Base-by-base conservation (phyloP, 2,888 invertebrate species). In the Agrilus cyanescens region DNA sequence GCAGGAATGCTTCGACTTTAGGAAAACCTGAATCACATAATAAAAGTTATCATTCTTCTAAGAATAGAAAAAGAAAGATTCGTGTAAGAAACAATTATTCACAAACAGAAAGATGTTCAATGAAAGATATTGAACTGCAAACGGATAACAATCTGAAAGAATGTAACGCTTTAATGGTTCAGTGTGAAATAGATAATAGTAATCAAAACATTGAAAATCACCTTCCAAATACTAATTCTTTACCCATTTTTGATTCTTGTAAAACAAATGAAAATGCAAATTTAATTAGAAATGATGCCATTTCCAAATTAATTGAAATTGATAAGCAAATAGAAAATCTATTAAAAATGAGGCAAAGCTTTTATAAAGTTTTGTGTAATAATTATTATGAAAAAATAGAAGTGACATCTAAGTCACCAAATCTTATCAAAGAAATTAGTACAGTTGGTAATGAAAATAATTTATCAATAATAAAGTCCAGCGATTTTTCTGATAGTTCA, bases 301-400 rank as follows among this genome's bases (percentile, higher is more conserved):
- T 53, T 8, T 31, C 43, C 12, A 46, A 48, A 37, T 53, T 57
- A 52, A 35, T 51, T 18, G 41, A 50, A 32, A 53, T 60, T 31
- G 60, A 62, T 49, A 44, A 49, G 32, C 57, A 55, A 43, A 53
- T 62, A 39, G 46, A 44, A 37, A 47, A 54, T 36, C 46, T 62
- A 13, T 53, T 51, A 8, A 47, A 51, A 36, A 50, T 55, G 33
- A 49, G 58, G 18, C 51, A 54, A 41, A 20, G 41, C 56, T 31
- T 53, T 51, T 51, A 46, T 43, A 20, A 50, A 43, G 37, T 16
- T 48, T 37, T 47, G 14, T 30, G 16, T 10, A 15, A 12, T 12
- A 40, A 42, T 13, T 35, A 29, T 38, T 42, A 42, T n/a, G 18
- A 36, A 32, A 15, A 29, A n/a, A 7, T 12, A 34, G 12, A 35